Evolutionary conservation across 2,113 vertebrate genomes (phyloP).

Genomic region (Phaethornis superciliosus): DNA sequence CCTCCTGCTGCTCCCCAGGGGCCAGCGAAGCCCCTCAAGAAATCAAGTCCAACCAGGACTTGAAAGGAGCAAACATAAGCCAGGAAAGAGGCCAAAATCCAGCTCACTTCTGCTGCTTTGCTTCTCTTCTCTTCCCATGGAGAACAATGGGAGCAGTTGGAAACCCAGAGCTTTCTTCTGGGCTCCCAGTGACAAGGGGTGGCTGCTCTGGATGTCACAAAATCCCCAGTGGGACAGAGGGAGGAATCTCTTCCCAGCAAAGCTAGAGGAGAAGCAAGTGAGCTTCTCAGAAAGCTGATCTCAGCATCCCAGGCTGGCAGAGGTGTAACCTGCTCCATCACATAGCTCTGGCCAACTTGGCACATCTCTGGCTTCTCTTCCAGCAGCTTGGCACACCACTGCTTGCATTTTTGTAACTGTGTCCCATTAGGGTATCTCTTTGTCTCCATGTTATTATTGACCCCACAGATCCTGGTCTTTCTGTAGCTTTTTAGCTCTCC

Average conservation of each 20-base stretch:
- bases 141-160: conserved; percentile 21
- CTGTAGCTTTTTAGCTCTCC: neutral
- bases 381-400: neutral
- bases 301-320: neutral
- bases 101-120: neutral
- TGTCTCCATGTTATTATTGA: neutral
- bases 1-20: neutral
- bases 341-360: neutral
- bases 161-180: conserved; percentile 1
- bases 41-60: neutral
- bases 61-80: neutral
- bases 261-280: neutral
- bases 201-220: neutral
- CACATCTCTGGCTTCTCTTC: neutral
- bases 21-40: neutral
- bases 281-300: neutral
- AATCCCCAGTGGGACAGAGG: neutral
- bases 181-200: neutral
- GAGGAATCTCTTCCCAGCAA: neutral
- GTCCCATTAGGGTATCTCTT: neutral
- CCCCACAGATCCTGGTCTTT: neutral
- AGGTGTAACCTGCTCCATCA: neutral
- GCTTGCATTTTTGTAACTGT: neutral
- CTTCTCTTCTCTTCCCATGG: conserved; percentile 52
- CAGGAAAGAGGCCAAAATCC: conserved; percentile 31